A percentile compares a stretch with the other conserved stretches of the same genome.
phyloP scores from a whole-genome alignment of 1,140 invertebrate genomes.

The Orchesella cincta region DNA sequence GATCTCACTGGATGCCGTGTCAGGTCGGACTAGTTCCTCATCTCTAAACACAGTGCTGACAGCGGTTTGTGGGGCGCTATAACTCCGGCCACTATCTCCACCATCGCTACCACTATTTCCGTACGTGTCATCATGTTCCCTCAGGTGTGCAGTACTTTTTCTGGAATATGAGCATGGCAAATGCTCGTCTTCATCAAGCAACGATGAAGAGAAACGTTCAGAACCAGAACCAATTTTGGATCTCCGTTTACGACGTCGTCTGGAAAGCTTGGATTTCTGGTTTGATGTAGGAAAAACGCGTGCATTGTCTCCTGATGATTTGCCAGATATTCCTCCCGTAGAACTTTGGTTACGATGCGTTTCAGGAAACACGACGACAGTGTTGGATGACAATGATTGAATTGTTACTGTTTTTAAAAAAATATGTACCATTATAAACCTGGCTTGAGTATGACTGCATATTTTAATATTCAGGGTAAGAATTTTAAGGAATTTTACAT shows the following conservation, averaged over 20 bases:
- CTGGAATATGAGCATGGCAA: too few relatives aligned
- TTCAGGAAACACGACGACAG: background rate
- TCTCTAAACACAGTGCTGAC: background rate
- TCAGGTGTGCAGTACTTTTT: too few relatives aligned
- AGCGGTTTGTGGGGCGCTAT: background rate
- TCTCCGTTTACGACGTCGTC: background rate
- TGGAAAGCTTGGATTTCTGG: background rate
- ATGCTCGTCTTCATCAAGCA: background rate
- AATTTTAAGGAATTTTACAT: background rate
- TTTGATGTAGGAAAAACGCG: background rate
- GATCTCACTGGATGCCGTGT: background rate
- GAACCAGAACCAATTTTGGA: background rate
- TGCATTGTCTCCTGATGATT: background rate
- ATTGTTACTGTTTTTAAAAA: background rate
- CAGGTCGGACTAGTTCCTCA: background rate
- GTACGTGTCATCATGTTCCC: background rate
- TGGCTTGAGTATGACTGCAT: background rate
- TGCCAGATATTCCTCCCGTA: background rate
- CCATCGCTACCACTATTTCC: background rate
- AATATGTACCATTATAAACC: background rate
- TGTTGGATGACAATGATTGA: constrained; percentile 1
- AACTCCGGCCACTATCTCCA: background rate
- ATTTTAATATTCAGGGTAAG: background rate
- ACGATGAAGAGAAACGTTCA: background rate
- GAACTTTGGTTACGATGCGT: background rate